A percentile compares a stretch with the other conserved stretches of the same genome.
phyloP scores from a whole-genome alignment of 2,797 vertebrate species.

The Hipposideros larvatus region DNA sequence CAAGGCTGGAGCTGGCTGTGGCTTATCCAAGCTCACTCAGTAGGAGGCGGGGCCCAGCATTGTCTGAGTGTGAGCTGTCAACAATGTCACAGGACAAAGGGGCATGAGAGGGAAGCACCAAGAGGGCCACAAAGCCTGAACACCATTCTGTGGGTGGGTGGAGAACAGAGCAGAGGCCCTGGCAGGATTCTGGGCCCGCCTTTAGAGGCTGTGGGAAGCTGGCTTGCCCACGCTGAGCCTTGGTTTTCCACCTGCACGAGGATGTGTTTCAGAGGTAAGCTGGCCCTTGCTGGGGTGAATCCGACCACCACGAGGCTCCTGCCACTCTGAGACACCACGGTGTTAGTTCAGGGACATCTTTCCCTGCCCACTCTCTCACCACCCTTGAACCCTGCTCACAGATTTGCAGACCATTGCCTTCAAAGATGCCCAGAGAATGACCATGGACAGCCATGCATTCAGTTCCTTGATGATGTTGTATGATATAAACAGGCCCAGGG shows the following conservation, averaged over 20 bases:
- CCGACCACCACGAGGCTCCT: neutral
- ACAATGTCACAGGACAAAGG: neutral
- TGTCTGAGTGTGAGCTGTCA: neutral
- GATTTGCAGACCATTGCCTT: neutral
- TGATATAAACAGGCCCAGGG: neutral
- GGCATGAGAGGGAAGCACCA: neutral
- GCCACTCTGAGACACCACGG: neutral
- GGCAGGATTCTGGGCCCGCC: neutral
- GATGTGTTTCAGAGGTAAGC: no score
- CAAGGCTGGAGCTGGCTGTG: neutral
- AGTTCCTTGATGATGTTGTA: neutral
- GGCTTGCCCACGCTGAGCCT: neutral
- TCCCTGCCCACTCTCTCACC: neutral
- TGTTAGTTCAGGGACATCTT: no score
- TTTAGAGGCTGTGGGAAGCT: neutral
- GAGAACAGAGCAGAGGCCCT: neutral
- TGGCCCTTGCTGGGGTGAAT: neutral
- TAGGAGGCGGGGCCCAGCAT: neutral
- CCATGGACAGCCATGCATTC: fast-evolving
- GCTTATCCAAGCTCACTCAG: neutral
- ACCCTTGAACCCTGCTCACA: no score
- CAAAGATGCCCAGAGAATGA: neutral
- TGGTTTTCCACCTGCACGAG: neutral
- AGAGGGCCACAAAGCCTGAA: neutral
- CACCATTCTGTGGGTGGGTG: neutral